Conservation (phyloP, 1,140 invertebrate genomes). For the Drosophila leontia region DNA sequence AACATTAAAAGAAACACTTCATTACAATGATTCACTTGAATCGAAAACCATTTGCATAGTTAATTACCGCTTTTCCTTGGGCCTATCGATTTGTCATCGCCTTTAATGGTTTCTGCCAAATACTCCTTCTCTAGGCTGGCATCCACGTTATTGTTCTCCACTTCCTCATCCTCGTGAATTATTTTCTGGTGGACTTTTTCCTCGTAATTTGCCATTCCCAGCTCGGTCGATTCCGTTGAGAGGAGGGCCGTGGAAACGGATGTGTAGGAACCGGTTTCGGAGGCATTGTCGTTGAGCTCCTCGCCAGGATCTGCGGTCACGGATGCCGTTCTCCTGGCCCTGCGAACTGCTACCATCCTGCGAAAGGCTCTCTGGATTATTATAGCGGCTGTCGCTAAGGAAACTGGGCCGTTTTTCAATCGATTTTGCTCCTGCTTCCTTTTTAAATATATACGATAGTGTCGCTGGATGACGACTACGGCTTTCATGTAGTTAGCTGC, state of each 20-base stretch:
- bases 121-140: constrained; percentile 32
- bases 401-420: constrained; percentile 28
- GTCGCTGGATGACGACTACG: constrained; percentile 56
- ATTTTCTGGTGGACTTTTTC: constrained; percentile 68
- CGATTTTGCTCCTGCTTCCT: constrained; percentile 28
- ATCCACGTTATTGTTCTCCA: constrained; percentile 61
- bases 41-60: constrained; percentile 9
- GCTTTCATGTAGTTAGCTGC: constrained; percentile 51
- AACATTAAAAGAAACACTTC: constrained; percentile 6
- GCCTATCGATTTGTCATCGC: constrained; percentile 39
- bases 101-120: constrained; percentile 30
- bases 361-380: constrained; percentile 73
- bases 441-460: constrained; percentile 54
- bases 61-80: constrained; percentile 53
- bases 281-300: constrained; percentile 68
- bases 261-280: constrained; percentile 72
- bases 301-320: constrained; percentile 45
- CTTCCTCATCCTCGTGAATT: constrained; percentile 70
- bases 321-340: constrained; percentile 30
- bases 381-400: constrained; percentile 61
- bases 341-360: constrained; percentile 44
- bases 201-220: constrained; percentile 51
- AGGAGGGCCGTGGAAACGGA: constrained; percentile 74
- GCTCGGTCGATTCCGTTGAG: constrained; percentile 69
- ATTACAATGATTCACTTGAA: constrained; percentile 3